Evolutionary conservation across 2,888 invertebrate species (phyloP), one percentile per base, ranked within the genome.

Genomic region (Tanaodytes sp.): DNA sequence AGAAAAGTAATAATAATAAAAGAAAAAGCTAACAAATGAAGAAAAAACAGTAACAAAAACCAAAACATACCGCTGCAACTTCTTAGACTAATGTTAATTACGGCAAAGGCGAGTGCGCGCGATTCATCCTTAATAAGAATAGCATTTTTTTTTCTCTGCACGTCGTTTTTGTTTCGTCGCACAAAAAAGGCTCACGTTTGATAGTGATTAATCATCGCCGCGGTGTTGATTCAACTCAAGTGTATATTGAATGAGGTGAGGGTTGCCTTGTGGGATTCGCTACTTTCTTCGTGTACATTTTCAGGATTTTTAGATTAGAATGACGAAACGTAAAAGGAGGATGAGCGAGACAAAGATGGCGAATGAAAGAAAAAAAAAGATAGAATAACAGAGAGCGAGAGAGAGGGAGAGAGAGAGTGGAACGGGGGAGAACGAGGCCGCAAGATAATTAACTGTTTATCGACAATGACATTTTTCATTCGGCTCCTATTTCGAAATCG

Each of bases 141-240:
- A 19, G 19, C 31, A 57, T 23, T 48, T n/a, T n/a, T n/a, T n/a
- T n/a, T n/a, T n/a, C n/a, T n/a, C n/a, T n/a, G n/a, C n/a, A n/a
- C n/a, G n/a, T n/a, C n/a, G n/a, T n/a, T n/a, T n/a, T n/a, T n/a
- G n/a, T 57, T 51, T 30, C 18, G 14, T 20, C 23, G 33, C 18
- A 54, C 42, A 63, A 64, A 57, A 64, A 63, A 48, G 20, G 39
- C 36, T 49, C 30, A 33, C 51, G 27, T 57, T 64, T 51, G 49
- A 57, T 64, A 49, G 37, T 57, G 55, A 43, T 64, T 64, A 64
- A 64, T 64, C 64, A 64, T 64, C 55, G 49, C n/a, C 20, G 46
- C 49, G 42, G 36, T 55, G 63, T 37, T 20, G 23, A 55, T 36
- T 63, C 55, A 33, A 39, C 23, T 36, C 30, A 20, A 31, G 36